These are phyloP conservation scores for Parochlus steinenii DNA, from an alignment of 2,888 invertebrate species.

Conservation along the genomic window DNA sequence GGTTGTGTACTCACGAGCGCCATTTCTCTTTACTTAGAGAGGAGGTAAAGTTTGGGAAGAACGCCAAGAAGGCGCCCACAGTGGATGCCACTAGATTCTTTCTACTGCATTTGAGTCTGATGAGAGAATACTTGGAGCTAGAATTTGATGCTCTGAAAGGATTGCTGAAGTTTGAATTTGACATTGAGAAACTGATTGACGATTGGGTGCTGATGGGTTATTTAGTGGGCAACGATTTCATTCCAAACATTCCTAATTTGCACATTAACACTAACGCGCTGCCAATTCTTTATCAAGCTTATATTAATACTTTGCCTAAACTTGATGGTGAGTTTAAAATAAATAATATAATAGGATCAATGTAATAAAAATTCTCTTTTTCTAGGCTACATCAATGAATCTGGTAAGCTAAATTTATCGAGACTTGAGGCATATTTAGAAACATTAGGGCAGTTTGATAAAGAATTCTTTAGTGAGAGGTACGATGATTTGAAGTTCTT, in stretches of 20 bases:
- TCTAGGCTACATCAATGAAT: not conserved
- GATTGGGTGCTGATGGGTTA: constrained; percentile 98
- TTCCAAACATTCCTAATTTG: constrained; percentile 87
- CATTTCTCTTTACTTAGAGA: constrained; percentile 89
- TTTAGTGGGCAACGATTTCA: constrained; percentile 94
- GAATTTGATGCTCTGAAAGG: constrained; percentile 65
- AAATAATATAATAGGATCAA: not conserved
- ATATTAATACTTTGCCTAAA: constrained; percentile 70
- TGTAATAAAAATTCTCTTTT: constrained; percentile 1
- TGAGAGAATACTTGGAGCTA: constrained; percentile 83
- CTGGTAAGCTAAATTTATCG: not conserved
- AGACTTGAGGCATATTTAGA: constrained; percentile 53
- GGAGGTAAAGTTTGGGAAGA: constrained; percentile 69
- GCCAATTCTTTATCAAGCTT: constrained; percentile 70
- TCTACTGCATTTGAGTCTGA: constrained; percentile 75
- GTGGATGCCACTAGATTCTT: constrained; percentile 88
- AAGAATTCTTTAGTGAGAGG: constrained; percentile 56
- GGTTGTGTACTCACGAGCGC: constrained; percentile 87
- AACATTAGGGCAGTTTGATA: constrained; percentile 53
- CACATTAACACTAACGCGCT: constrained; percentile 85
- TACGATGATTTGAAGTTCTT: constrained; percentile 72
- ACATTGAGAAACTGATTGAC: constrained; percentile 84
- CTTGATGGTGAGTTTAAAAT: constrained; percentile 40
- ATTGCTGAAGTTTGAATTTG: constrained; percentile 53
- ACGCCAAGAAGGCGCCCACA: constrained; percentile 46